Evolutionary conservation across 2,797 vertebrate genomes (phyloP).

Genomic region (Miichthys miiuy): DNA sequence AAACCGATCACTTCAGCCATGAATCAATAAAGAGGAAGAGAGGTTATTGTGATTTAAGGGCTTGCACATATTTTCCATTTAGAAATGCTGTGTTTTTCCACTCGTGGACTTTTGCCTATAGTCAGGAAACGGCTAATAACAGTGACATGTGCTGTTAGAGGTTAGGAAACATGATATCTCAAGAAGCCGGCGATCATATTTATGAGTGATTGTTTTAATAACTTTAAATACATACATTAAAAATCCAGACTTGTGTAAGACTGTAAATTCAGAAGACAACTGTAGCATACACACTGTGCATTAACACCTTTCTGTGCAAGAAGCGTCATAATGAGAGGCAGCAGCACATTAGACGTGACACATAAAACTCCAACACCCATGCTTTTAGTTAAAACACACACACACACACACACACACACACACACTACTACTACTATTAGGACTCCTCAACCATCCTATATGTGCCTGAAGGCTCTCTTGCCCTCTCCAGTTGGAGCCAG

Average conservation of each 20-base stretch:
- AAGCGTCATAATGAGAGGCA: conserved; percentile 19
- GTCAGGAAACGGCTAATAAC: not conserved
- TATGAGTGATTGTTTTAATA: not conserved
- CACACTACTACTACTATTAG: not conserved
- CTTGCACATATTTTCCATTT: not conserved
- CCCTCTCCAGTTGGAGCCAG: conserved; percentile 53
- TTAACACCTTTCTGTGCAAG: conserved; percentile 21
- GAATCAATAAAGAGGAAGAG: too few relatives aligned
- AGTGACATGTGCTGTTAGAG: not conserved
- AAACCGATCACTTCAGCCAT: too few relatives aligned
- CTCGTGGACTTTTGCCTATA: too few relatives aligned
- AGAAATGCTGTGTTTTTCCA: not conserved
- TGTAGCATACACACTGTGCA: not conserved
- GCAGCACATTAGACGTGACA: not conserved
- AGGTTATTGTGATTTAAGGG: not conserved
- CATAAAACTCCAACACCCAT: not conserved
- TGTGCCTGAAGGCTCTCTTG: conserved; percentile 44
- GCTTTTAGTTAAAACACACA: conserved; percentile 6
- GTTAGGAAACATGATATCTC: not conserved
- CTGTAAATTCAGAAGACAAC: not conserved
- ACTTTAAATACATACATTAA: not conserved
- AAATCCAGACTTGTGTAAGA: not conserved
- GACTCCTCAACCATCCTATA: conserved; percentile 22
- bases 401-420: conserved; percentile 7
- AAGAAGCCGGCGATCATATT: not conserved